A percentile compares a stretch with the other conserved stretches of the same genome.
Evolutionary conservation across 2,888 invertebrate species (phyloP).

Genomic region (Watsonalla cultraria): DNA sequence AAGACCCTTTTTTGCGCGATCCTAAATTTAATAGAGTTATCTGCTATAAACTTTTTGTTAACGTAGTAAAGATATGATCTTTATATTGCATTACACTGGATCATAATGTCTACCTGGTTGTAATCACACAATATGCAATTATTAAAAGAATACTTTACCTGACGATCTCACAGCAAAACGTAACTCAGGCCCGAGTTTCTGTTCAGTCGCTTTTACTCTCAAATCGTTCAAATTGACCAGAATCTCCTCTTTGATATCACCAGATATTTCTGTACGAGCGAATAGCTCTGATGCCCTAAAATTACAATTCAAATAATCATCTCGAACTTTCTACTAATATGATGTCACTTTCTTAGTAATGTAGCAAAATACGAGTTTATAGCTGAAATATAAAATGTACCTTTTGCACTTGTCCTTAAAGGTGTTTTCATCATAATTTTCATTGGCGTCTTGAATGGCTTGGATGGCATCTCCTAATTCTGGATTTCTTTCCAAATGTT

Average conservation of each 20-base stretch:
- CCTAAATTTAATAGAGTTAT: no score
- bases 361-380: no score
- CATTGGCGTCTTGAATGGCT: constrained; percentile 72
- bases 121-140: neutral
- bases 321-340: neutral
- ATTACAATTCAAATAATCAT: constrained; percentile 8
- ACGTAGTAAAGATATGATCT: no score
- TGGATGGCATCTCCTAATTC: constrained; percentile 65
- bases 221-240: constrained; percentile 44
- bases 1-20: no score
- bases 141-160: constrained; percentile 31
- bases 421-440: constrained; percentile 59
- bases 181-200: constrained; percentile 42
- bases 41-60: no score
- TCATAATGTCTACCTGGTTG: no score
- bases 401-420: constrained; percentile 73
- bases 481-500: constrained; percentile 72
- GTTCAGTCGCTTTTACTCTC: constrained; percentile 36
- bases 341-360: neutral
- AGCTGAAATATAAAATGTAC: constrained; percentile 26
- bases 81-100: no score
- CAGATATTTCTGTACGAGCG: constrained; percentile 47
- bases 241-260: constrained; percentile 55
- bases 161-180: constrained; percentile 84
- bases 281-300: constrained; percentile 68